These are phyloP conservation scores for Crematogaster levior DNA, from an alignment of 2,888 invertebrate species.

Conservation along the genomic window DNA sequence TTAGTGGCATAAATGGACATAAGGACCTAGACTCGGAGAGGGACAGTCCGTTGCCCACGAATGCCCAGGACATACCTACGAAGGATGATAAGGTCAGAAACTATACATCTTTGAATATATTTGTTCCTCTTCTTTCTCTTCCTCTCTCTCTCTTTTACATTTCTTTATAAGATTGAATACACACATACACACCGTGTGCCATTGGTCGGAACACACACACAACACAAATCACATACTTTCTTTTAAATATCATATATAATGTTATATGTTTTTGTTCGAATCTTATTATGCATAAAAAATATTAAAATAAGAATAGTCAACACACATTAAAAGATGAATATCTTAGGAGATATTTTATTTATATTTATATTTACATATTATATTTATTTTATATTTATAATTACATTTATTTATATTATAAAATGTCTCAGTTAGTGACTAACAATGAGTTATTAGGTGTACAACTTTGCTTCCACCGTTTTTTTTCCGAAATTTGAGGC, in stretches of 20 bases:
- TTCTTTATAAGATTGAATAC: too few relatives aligned
- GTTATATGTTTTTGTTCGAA: too few relatives aligned
- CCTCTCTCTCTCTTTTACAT: too few relatives aligned
- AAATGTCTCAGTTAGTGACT: too few relatives aligned
- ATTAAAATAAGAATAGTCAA: not conserved
- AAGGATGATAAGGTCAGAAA: conserved; percentile 73
- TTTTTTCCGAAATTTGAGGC: too few relatives aligned
- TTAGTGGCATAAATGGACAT: conserved; percentile 83
- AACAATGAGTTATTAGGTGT: too few relatives aligned
- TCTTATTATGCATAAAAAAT: not conserved
- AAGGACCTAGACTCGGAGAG: conserved; percentile 83
- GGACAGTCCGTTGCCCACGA: conserved; percentile 82
- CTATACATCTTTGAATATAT: not conserved
- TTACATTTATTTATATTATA: too few relatives aligned
- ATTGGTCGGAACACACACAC: too few relatives aligned
- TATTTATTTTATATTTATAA: too few relatives aligned
- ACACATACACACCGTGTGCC: too few relatives aligned
- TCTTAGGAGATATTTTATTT: not conserved
- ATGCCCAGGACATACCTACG: conserved; percentile 74
- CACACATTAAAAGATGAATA: not conserved
- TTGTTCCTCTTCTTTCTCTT: not conserved
- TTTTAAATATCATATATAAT: not conserved
- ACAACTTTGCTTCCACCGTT: too few relatives aligned
- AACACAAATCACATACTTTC: not conserved
- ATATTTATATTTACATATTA: too few relatives aligned